These are phyloP conservation scores for Maconellicoccus hirsutus DNA, from an alignment of 1,140 invertebrate species.

Conservation along the genomic window DNA sequence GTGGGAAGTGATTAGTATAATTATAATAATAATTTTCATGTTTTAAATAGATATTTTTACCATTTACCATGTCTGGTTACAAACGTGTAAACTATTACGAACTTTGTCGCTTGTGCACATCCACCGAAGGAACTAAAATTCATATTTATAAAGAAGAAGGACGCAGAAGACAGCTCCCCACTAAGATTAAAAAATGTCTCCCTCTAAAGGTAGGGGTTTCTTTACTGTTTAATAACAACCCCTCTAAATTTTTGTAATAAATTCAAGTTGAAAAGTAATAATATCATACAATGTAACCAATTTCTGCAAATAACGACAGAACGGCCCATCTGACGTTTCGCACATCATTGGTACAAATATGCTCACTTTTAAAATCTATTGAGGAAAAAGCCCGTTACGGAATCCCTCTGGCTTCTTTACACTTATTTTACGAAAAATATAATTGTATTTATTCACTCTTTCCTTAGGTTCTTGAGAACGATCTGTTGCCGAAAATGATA, in stretches of 20 bases:
- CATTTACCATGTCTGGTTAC: constrained; percentile 45
- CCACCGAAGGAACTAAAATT: constrained; percentile 48
- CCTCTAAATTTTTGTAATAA: not conserved
- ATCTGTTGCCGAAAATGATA: constrained; percentile 55
- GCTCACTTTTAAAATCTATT: too few relatives aligned
- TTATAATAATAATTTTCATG: not conserved
- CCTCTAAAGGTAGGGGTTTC: constrained; percentile 43
- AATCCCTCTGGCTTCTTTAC: too few relatives aligned
- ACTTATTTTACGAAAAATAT: not conserved
- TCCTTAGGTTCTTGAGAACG: constrained; percentile 49
- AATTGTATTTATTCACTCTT: not conserved
- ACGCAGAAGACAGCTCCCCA: constrained; percentile 45
- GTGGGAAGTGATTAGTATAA: not conserved
- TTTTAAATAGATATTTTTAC: not conserved
- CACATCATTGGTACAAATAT: too few relatives aligned
- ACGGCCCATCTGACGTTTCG: too few relatives aligned
- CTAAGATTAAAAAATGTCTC: constrained; percentile 50
- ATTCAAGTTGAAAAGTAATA: too few relatives aligned
- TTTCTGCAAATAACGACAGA: too few relatives aligned
- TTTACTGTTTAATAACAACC: not conserved
- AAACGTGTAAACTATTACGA: constrained; percentile 56
- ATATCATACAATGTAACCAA: too few relatives aligned
- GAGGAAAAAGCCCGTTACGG: too few relatives aligned
- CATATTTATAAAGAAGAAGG: constrained; percentile 54
- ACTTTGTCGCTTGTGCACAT: constrained; percentile 54